Evolutionary conservation across 2,888 invertebrate genomes (phyloP).

Genomic region (Pristionchus maxplancki): DNA sequence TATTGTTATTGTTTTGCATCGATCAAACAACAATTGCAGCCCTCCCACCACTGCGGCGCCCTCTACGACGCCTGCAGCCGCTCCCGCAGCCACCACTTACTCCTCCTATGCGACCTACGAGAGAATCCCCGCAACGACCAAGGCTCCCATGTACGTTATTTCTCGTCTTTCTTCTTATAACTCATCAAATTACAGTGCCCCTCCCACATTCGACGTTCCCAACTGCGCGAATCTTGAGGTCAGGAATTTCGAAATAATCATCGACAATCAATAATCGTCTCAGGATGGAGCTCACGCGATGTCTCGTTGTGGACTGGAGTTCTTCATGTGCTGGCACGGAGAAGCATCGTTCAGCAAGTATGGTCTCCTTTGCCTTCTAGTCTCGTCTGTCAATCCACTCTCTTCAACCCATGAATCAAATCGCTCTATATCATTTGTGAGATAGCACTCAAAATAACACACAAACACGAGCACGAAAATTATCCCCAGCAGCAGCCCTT

Average conservation of each 20-base stretch:
- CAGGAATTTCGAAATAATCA: not conserved
- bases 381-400: not conserved
- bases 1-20: not conserved
- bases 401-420: not conserved
- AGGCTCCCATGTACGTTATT: conserved; percentile 34
- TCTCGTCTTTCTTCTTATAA: not conserved
- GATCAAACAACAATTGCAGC: not conserved
- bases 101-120: conserved; percentile 13
- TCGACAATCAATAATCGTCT: not conserved
- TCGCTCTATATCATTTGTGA: no score
- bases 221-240: conserved; percentile 30
- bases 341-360: conserved; percentile 8
- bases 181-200: not conserved
- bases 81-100: not conserved
- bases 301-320: conserved; percentile 32
- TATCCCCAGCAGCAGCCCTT: no score
- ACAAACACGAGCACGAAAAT: no score
- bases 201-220: not conserved
- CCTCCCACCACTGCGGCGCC: not conserved
- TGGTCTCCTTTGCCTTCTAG: not conserved
- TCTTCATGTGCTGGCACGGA: conserved; percentile 52
- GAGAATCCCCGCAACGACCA: conserved; percentile 45
- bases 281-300: conserved; percentile 42
- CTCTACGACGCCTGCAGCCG: not conserved
- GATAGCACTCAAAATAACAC: no score